These are phyloP conservation scores for Oreochromis aureus DNA, from an alignment of 2,113 vertebrate genomes.

Conservation along the genomic window DNA sequence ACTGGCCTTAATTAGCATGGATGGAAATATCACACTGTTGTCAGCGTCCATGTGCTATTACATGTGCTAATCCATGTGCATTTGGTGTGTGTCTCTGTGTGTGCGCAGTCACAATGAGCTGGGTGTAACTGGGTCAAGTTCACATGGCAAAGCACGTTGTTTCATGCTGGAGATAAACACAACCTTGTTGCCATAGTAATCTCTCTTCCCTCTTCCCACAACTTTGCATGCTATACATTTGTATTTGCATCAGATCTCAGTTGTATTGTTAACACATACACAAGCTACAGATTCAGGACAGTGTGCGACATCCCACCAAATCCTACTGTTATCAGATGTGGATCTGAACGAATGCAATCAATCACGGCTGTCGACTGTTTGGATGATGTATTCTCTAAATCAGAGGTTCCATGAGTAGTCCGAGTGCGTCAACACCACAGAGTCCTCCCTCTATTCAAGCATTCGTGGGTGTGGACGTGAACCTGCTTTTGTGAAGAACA, in stretches of 20 bases:
- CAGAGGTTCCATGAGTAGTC: neutral
- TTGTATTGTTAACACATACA: neutral
- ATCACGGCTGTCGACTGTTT: neutral
- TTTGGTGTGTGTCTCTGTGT: neutral
- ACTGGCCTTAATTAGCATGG: neutral
- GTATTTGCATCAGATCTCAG: slow-evolving; percentile 14
- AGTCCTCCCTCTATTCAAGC: slow-evolving; percentile 9
- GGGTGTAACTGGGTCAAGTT: slow-evolving; percentile 47
- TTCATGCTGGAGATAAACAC: slow-evolving; percentile 44
- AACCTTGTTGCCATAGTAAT: slow-evolving; percentile 30
- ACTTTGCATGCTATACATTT: slow-evolving; percentile 26
- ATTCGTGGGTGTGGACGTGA: slow-evolving; percentile 28
- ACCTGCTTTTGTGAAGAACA: slow-evolving; percentile 27
- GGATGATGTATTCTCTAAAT: neutral
- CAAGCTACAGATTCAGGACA: neutral
- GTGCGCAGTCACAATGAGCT: neutral
- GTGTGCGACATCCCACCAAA: neutral
- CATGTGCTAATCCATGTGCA: neutral
- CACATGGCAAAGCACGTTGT: slow-evolving; percentile 42
- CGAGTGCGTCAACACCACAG: neutral
- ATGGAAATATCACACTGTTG: neutral
- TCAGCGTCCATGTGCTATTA: neutral
- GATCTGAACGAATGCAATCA: neutral
- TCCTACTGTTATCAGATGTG: neutral
- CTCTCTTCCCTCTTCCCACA: neutral